These are phyloP conservation scores for Rotaria sp. DNA, from an alignment of 2,888 invertebrate species.

Conservation along the genomic window DNA sequence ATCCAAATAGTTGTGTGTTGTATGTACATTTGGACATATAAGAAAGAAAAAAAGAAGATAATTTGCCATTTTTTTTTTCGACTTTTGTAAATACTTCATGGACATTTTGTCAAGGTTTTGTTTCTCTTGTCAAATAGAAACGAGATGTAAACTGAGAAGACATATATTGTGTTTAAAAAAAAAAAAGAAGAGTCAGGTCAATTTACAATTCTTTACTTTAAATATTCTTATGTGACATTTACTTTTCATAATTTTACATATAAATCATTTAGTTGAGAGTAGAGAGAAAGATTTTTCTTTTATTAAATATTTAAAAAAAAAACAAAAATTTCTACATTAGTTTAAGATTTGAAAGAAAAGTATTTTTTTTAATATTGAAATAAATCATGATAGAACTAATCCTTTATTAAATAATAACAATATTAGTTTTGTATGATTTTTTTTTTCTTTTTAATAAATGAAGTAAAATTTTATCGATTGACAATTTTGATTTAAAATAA, in stretches of 20 bases:
- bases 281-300: neutral
- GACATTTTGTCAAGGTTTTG: neutral
- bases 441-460: no score
- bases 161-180: neutral
- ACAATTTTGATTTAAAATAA: neutral
- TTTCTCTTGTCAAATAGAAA: neutral
- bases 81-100: neutral
- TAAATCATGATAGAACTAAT: neutral
- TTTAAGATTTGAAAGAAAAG: neutral
- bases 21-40: no score
- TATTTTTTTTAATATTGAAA: neutral
- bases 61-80: no score
- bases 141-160: slow-evolving; percentile 6
- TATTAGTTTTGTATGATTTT: neutral
- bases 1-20: no score
- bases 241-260: slow-evolving; percentile 17
- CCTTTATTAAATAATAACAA: neutral
- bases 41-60: no score
- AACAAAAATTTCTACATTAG: neutral
- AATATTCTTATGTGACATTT: neutral
- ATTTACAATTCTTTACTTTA: neutral
- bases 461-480: neutral
- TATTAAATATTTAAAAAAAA: no score
- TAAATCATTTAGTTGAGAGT: neutral
- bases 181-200: neutral